Evolutionary conservation across 2,113 vertebrate genomes (phyloP).

Genomic region (Perca flavescens): DNA sequence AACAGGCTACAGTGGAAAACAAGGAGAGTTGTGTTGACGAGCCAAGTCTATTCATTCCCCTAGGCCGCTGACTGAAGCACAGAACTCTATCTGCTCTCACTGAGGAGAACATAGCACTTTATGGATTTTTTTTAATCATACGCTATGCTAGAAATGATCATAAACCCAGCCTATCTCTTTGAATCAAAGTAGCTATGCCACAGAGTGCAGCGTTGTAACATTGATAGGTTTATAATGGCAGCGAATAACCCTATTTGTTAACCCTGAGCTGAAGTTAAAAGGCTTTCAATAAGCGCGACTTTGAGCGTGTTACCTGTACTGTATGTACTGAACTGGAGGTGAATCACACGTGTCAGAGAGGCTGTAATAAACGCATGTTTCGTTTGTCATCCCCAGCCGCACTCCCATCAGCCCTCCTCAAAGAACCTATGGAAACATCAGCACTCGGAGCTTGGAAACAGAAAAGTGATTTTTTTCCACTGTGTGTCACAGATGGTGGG

Average conservation of each 20-base stretch:
- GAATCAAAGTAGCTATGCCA: constrained; percentile 38
- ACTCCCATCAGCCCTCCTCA: constrained; percentile 61
- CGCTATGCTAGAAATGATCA: constrained; percentile 46
- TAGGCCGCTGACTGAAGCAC: constrained; percentile 71
- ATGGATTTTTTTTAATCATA: constrained; percentile 57
- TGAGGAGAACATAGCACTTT: constrained; percentile 60
- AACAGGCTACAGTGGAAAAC: constrained; percentile 85
- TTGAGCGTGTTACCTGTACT: background rate
- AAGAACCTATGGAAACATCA: constrained; percentile 82
- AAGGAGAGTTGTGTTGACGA: constrained; percentile 79
- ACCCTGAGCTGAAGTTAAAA: constrained; percentile 41
- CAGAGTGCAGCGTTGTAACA: constrained; percentile 7
- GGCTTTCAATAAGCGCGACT: constrained; percentile 25
- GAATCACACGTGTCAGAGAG: constrained; percentile 47
- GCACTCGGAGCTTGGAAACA: constrained; percentile 72
- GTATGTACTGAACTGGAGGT: constrained; percentile 46
- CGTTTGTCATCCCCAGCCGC: constrained; percentile 64
- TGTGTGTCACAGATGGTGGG: constrained; percentile 85
- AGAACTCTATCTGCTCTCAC: constrained; percentile 71
- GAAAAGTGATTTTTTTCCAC: constrained; percentile 75
- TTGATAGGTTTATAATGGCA: constrained; percentile 28
- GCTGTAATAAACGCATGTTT: constrained; percentile 59
- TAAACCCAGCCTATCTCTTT: constrained; percentile 43
- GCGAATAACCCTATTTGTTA: constrained; percentile 40
- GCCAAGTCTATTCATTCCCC: constrained; percentile 84